Conservation (phyloP, 2,888 invertebrate species). For the Eupithecia abbreviata region DNA sequence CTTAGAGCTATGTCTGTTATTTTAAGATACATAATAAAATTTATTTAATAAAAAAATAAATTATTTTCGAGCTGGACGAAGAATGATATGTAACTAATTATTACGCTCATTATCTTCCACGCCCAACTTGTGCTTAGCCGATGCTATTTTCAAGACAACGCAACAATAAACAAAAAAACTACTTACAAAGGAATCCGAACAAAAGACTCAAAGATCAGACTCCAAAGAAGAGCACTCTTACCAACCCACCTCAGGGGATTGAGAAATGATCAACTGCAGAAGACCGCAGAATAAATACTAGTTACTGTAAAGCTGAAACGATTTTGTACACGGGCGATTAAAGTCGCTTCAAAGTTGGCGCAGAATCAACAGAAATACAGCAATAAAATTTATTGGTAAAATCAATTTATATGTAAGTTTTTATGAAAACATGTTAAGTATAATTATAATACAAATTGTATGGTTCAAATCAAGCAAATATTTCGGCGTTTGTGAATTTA, state of each 20-base stretch:
- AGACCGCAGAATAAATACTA: neutral
- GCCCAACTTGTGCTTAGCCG: neutral
- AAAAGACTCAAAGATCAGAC: conserved; percentile 9
- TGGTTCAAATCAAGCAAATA: no score
- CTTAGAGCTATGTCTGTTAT: no score
- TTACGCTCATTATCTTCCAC: neutral
- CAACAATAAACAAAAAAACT: neutral
- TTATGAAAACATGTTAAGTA: no score
- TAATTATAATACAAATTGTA: no score
- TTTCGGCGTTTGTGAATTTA: no score
- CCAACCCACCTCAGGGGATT: conserved; percentile 7
- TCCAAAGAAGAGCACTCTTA: neutral
- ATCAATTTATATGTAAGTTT: no score
- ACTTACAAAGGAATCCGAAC: conserved; percentile 10
- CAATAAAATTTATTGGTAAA: no score
- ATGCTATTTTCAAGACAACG: neutral
- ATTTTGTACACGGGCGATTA: neutral
- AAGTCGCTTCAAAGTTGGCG: neutral
- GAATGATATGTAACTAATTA: neutral
- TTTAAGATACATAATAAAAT: no score
- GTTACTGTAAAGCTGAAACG: neutral
- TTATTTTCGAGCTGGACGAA: no score
- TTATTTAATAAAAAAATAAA: no score
- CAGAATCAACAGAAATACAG: neutral
- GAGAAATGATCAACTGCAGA: conserved; percentile 10